These are phyloP conservation scores for Nylanderia fulva DNA, from an alignment of 1,140 invertebrate species.

Conservation along the genomic window DNA sequence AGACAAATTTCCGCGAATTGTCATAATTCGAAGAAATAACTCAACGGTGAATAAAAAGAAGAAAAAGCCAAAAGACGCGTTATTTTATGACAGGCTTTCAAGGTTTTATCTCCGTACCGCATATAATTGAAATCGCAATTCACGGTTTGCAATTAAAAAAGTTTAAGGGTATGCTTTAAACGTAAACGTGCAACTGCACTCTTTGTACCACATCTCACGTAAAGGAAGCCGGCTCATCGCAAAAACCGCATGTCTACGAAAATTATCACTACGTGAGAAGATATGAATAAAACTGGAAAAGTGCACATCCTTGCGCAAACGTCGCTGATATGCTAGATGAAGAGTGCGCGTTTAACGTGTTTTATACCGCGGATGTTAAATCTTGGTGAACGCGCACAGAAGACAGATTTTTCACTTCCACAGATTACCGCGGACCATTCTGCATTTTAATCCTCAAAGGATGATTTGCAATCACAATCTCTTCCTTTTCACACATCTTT, in stretches of 20 bases:
- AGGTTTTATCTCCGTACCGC: not conserved
- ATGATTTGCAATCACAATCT: not conserved
- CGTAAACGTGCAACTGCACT: too few species aligned
- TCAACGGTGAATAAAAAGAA: not conserved
- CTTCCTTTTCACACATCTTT: not conserved
- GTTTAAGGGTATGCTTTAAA: not conserved
- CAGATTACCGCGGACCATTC: not conserved
- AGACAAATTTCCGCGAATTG: not conserved
- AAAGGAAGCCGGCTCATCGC: not conserved
- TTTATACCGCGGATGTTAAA: slow-evolving; percentile 11
- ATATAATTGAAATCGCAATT: not conserved
- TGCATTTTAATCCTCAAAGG: not conserved
- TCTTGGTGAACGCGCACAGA: not conserved
- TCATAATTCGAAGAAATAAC: not conserved
- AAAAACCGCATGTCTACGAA: not conserved
- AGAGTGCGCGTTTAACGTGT: not conserved
- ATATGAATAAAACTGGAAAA: slow-evolving; percentile 14
- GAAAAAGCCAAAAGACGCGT: not conserved
- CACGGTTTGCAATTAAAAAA: not conserved
- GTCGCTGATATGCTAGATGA: not conserved
- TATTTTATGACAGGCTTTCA: not conserved
- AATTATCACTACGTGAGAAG: not conserved
- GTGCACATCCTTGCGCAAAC: not conserved
- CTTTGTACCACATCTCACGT: not conserved
- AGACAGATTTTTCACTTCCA: not conserved